Evolutionary conservation across 2,113 vertebrate genomes (phyloP).

Genomic region (Coreoperca whiteheadi): DNA sequence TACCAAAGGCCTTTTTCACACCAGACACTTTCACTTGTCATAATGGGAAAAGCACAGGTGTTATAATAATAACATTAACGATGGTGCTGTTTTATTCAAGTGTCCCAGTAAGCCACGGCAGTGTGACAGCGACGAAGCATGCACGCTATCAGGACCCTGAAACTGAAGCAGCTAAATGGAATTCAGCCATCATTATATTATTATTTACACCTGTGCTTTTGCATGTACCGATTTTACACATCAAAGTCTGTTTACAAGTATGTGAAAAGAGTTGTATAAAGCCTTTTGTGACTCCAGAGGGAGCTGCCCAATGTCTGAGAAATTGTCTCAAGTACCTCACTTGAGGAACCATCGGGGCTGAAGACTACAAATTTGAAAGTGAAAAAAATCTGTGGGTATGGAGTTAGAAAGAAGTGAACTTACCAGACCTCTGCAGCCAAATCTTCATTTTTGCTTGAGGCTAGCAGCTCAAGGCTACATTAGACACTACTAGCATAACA

Average conservation of each 20-base stretch:
- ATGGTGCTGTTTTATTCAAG: not conserved
- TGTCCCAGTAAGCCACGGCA: not conserved
- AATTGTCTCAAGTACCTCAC: constrained; percentile 2
- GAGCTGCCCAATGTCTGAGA: not conserved
- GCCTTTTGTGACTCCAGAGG: not conserved
- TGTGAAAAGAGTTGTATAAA: not conserved
- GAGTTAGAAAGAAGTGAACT: not conserved
- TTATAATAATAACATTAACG: not conserved
- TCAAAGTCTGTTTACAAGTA: not conserved
- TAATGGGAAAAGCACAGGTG: not conserved
- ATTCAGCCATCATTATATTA: not conserved
- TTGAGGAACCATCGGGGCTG: not conserved
- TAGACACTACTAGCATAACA: not conserved
- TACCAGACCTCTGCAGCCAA: not conserved
- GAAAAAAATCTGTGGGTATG: too few relatives aligned
- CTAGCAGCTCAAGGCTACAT: not conserved
- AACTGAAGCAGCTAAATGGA: not conserved
- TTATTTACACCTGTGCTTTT: not conserved
- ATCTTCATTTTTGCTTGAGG: not conserved
- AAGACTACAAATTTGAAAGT: too few relatives aligned
- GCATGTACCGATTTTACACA: not conserved
- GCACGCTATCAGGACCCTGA: not conserved
- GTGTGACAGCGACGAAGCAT: not conserved
- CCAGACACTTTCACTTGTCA: not conserved
- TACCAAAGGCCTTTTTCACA: not conserved